phyloP scores from a whole-genome alignment of 2,113 vertebrate genomes.

The Paratilapia polleni region DNA sequence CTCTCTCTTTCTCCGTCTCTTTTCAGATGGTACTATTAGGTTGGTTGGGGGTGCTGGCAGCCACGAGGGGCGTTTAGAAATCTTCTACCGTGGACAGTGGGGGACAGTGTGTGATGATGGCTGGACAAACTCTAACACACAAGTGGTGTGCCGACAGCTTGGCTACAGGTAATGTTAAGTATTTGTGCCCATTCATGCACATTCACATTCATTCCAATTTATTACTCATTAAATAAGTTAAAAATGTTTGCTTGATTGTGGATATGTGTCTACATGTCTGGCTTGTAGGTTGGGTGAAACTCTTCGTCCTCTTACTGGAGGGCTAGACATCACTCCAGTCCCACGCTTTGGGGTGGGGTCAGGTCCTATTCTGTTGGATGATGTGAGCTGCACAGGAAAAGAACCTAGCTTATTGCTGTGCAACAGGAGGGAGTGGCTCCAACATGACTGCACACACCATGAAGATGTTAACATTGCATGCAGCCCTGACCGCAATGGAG shows the following conservation, averaged over 20 bases:
- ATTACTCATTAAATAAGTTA: not conserved
- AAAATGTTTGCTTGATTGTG: not conserved
- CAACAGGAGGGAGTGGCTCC: conserved; percentile 85
- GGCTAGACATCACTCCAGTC: conserved; percentile 42
- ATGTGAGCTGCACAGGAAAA: conserved; percentile 90
- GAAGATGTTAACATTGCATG: conserved; percentile 89
- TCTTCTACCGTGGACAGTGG: conserved; percentile 89
- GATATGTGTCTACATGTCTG: not conserved
- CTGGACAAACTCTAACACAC: conserved; percentile 90
- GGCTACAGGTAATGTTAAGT: conserved; percentile 86
- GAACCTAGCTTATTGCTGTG: conserved; percentile 87
- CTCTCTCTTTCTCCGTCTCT: not conserved
- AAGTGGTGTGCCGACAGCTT: conserved; percentile 90
- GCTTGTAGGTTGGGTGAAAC: conserved; percentile 81
- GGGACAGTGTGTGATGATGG: conserved; percentile 93
- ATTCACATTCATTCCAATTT: not conserved
- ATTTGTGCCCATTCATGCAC: not conserved
- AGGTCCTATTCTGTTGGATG: conserved; percentile 90
- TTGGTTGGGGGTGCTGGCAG: conserved; percentile 83
- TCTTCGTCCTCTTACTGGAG: conserved; percentile 59
- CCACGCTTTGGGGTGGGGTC: conserved; percentile 73
- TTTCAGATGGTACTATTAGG: conserved; percentile 87
- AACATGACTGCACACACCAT: conserved; percentile 89
- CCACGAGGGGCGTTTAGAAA: conserved; percentile 88
- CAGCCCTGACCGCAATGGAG: conserved; percentile 75